A percentile compares a stretch with the other conserved stretches of the same genome.
Evolutionary conservation across 1,140 invertebrate species (phyloP).

Genomic region (Achatina immaculata): DNA sequence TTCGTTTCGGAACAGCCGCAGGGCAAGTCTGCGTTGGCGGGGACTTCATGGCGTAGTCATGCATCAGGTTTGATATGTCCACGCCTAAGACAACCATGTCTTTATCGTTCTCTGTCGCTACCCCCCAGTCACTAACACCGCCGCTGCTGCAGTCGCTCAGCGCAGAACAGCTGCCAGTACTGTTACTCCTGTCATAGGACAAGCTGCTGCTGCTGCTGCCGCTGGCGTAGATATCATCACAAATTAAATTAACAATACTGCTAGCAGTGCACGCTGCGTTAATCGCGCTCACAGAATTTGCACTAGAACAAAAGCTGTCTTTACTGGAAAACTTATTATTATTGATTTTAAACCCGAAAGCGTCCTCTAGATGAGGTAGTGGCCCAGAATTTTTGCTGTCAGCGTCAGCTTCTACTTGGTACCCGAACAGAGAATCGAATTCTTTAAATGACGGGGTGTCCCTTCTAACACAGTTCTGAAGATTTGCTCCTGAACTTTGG

Average conservation of each 20-base stretch:
- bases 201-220: background rate
- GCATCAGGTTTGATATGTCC: constrained; percentile 69
- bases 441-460: background rate
- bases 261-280: background rate
- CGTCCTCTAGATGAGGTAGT: constrained; percentile 31
- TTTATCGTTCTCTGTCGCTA: constrained; percentile 34
- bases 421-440: background rate
- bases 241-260: background rate
- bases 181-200: background rate
- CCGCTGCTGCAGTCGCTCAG: background rate
- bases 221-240: background rate
- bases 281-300: background rate
- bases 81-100: constrained; percentile 71
- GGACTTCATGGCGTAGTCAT: constrained; percentile 51
- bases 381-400: constrained; percentile 5
- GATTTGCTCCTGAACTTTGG: background rate
- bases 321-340: background rate
- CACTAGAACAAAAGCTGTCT: background rate
- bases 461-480: background rate
- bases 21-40: background rate
- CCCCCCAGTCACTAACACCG: background rate
- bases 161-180: constrained; percentile 1
- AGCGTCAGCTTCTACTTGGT: background rate
- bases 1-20: background rate
- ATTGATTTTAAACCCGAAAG: constrained; percentile 21